A percentile compares a stretch with the other conserved stretches of the same genome.
phyloP scores from a whole-genome alignment of 1,140 invertebrate species.

The Ceratosolen solmsi region DNA sequence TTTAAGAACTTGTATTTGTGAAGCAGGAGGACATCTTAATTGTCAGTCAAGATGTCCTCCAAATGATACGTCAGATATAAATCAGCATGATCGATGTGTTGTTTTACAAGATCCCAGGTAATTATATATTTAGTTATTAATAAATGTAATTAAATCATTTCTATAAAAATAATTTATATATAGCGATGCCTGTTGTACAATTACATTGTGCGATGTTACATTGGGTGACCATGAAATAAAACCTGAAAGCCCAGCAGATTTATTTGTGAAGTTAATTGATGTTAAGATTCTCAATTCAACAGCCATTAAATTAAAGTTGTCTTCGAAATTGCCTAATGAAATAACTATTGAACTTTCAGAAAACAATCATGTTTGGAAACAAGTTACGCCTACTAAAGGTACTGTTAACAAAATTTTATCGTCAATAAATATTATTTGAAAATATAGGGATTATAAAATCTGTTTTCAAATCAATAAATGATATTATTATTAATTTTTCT shows the following conservation, averaged over 20 bases:
- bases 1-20: constrained; percentile 83
- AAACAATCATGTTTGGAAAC: constrained; percentile 68
- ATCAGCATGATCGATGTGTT: constrained; percentile 69
- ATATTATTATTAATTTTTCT: too few species aligned
- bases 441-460: too few species aligned
- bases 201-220: constrained; percentile 87
- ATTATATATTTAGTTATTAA: neutral
- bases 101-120: constrained; percentile 57
- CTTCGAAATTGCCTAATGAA: constrained; percentile 60
- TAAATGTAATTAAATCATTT: too few species aligned
- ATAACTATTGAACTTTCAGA: constrained; percentile 68
- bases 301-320: constrained; percentile 66
- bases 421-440: too few species aligned
- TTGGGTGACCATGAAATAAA: constrained; percentile 81
- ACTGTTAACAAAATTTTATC: constrained; percentile 34
- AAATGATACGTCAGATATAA: constrained; percentile 66
- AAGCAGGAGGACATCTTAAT: constrained; percentile 79
- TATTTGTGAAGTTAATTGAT: constrained; percentile 65
- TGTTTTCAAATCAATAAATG: too few species aligned
- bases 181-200: constrained; percentile 87
- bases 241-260: constrained; percentile 63
- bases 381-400: constrained; percentile 66
- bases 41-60: constrained; percentile 80
- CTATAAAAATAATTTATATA: neutral
- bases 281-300: constrained; percentile 70